Conservation (phyloP, 30 jellyfish, hydroid and myxozoan genomes). For the Aurelia sp. region DNA sequence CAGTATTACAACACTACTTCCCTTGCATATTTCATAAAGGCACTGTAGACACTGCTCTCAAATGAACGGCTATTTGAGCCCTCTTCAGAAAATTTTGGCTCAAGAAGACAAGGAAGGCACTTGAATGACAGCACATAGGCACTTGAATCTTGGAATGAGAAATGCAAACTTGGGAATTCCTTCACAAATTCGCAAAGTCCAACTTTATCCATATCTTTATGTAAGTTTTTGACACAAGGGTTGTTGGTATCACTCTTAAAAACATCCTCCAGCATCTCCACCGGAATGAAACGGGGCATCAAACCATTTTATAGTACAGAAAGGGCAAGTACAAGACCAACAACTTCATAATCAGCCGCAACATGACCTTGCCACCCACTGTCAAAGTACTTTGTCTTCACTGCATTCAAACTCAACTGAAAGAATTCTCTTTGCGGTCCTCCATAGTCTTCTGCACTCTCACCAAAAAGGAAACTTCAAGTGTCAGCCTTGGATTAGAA, state of each 20-base stretch:
- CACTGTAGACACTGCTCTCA: no score
- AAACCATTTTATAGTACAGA: slow-evolving; percentile 4
- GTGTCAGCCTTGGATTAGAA: slow-evolving; percentile 18
- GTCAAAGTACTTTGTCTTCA: no score
- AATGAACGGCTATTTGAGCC: no score
- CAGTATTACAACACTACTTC: no score
- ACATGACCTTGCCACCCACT: background rate
- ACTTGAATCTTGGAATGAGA: slow-evolving; percentile 1
- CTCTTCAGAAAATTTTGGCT: background rate
- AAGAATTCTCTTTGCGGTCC: no score
- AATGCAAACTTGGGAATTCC: slow-evolving; percentile 7
- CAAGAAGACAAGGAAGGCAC: slow-evolving; percentile 13
- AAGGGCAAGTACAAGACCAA: slow-evolving; percentile 20
- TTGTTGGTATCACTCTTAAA: no score
- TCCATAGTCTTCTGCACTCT: no score
- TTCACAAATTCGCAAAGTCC: slow-evolving; percentile 6
- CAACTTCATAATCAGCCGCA: slow-evolving; percentile 6
- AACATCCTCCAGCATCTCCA: no score
- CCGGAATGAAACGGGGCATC: slow-evolving; percentile 1
- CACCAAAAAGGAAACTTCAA: background rate
- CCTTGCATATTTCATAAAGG: no score
- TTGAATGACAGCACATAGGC: slow-evolving; percentile 18
- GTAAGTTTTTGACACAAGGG: no score
- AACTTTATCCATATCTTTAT: no score
- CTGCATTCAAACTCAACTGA: no score